Percentiles rank a stretch among this genome's conserved stretches.
Evolutionary conservation across 2,113 vertebrate species (phyloP).

Genomic region (Willisornis vidua): DNA sequence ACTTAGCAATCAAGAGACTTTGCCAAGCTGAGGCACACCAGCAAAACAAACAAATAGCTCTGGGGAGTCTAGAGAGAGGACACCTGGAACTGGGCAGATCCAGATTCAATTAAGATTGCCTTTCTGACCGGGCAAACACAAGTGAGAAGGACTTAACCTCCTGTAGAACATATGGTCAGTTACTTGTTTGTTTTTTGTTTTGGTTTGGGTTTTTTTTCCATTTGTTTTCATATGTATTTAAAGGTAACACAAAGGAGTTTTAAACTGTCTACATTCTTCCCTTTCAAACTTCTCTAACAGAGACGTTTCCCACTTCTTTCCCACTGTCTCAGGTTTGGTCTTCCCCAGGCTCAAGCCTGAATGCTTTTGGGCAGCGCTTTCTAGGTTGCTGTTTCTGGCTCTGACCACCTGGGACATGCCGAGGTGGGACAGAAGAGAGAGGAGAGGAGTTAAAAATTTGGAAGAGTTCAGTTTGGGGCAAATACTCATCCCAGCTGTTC

Average conservation of each 20-base stretch:
- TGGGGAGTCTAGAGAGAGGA: neutral
- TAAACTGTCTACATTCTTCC: neutral
- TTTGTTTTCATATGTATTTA: neutral
- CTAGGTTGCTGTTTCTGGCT: neutral
- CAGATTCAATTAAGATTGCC: neutral
- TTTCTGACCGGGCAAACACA: neutral
- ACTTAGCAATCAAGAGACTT: neutral
- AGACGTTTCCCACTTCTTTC: neutral
- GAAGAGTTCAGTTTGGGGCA: neutral
- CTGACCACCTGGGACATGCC: neutral
- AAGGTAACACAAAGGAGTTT: neutral
- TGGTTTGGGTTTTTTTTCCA: neutral
- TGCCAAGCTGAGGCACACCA: conserved; percentile 5
- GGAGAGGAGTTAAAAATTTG: neutral
- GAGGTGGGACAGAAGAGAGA: neutral
- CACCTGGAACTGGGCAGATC: conserved; percentile 15
- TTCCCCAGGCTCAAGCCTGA: neutral
- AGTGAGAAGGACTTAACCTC: neutral
- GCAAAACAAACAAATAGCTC: neutral
- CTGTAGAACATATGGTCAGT: neutral
- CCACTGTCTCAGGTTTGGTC: neutral
- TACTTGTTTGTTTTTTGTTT: neutral
- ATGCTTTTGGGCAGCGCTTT: neutral
- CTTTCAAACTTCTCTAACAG: neutral
- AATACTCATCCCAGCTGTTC: neutral